These are phyloP conservation scores for Drosophila melanica DNA, from an alignment of 1,140 invertebrate genomes.

Conservation along the genomic window DNA sequence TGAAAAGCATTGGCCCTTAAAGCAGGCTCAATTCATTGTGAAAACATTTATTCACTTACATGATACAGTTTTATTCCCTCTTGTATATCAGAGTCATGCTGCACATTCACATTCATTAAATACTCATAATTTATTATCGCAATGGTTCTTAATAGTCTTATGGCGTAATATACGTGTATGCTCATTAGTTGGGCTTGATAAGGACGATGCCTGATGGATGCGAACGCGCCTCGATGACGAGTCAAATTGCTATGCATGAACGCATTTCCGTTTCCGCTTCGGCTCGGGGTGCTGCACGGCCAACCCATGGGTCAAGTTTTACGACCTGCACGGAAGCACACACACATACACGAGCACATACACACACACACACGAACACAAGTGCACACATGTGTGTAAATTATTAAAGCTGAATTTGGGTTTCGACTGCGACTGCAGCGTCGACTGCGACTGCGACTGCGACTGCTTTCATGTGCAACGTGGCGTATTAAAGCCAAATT, in stretches of 20 bases:
- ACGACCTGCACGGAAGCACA: background rate
- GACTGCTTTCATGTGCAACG: slow-evolving; percentile 49
- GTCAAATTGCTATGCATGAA: slow-evolving; percentile 57
- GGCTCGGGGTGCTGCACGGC: slow-evolving; percentile 11
- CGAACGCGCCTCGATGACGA: slow-evolving; percentile 29
- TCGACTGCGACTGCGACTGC: background rate
- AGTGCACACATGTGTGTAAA: slow-evolving; percentile 34
- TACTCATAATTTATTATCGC: slow-evolving; percentile 28
- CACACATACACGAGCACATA: background rate
- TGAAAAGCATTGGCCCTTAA: background rate
- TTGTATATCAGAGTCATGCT: background rate
- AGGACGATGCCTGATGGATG: slow-evolving; percentile 12
- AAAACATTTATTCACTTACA: background rate
- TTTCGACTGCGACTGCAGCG: slow-evolving; percentile 2
- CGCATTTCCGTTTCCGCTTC: slow-evolving; percentile 65
- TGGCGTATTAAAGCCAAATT: slow-evolving; percentile 69
- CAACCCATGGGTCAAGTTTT: slow-evolving; percentile 30
- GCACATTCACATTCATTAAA: slow-evolving; percentile 19
- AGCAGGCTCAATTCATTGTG: background rate
- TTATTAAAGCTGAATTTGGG: slow-evolving; percentile 65
- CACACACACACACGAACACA: background rate
- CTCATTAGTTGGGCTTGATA: slow-evolving; percentile 26
- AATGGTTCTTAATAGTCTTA: slow-evolving; percentile 22
- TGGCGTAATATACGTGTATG: slow-evolving; percentile 8
- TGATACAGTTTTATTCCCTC: background rate